Percentiles rank a stretch among this genome's conserved stretches.
phyloP scores from a whole-genome alignment of 2,113 vertebrate genomes.

The Hydropotes inermis region DNA sequence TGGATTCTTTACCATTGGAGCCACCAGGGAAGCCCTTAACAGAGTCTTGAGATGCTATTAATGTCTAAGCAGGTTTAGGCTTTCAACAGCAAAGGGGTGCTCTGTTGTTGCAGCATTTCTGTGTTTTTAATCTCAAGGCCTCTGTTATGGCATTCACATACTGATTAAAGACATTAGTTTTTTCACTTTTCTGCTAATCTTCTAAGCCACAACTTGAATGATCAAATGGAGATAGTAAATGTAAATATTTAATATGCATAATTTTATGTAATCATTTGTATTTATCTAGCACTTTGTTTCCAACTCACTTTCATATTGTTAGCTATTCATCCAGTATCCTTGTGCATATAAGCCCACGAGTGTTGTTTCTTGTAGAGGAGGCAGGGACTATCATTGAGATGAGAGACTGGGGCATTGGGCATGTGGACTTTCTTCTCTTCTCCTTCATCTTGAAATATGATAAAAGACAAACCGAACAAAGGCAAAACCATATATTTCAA shows the following conservation, averaged over 20 bases:
- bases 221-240: conserved; percentile 25
- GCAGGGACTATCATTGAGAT: background rate
- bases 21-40: background rate
- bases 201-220: conserved; percentile 1
- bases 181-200: conserved; percentile 14
- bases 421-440: background rate
- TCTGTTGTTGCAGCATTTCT: background rate
- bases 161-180: background rate
- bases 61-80: conserved; percentile 17
- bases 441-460: background rate
- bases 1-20: background rate
- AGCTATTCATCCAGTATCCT: background rate
- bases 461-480: background rate
- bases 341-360: background rate
- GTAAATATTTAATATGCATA: conserved; percentile 37
- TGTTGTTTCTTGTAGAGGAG: background rate
- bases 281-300: conserved; percentile 10
- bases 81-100: background rate
- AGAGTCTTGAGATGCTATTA: background rate
- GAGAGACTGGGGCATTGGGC: background rate
- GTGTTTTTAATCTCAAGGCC: background rate
- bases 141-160: background rate
- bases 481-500: background rate
- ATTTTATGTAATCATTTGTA: conserved; percentile 30
- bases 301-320: background rate